phyloP scores from a whole-genome alignment of 2,113 vertebrate species.

The Cebus imitator region DNA sequence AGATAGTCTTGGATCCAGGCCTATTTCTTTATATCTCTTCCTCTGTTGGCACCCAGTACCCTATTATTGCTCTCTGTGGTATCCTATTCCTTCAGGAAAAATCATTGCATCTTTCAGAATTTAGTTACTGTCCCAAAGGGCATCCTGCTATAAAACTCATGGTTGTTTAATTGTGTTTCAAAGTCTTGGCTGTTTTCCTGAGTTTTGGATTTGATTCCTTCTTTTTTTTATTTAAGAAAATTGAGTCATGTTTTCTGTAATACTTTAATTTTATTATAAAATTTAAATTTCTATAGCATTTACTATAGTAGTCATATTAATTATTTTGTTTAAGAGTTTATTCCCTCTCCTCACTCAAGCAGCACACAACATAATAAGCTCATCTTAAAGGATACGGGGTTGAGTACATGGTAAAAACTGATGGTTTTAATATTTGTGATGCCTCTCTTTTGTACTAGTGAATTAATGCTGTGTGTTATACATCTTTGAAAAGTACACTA shows the following conservation, averaged over 20 bases:
- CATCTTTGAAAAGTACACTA: conserved; percentile 6
- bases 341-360: not conserved
- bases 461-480: not conserved
- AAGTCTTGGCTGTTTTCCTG: not conserved
- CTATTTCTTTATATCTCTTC: conserved; percentile 4
- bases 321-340: not conserved
- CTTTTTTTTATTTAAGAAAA: not conserved
- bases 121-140: not conserved
- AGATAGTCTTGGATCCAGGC: not conserved
- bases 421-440: not conserved
- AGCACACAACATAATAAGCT: not conserved
- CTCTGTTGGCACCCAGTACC: not conserved
- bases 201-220: not conserved
- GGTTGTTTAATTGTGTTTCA: not conserved
- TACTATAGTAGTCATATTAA: not conserved
- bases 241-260: not conserved
- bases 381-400: not conserved
- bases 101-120: not conserved
- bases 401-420: not conserved
- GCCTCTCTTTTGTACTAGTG: not conserved
- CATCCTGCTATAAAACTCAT: not conserved
- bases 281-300: conserved; percentile 6
- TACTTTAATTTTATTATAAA: conserved; percentile 22
- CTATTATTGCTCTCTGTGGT: not conserved
- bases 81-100: conserved; percentile 21